Percentiles rank a stretch among this genome's conserved stretches.
These are phyloP conservation scores for Papilio polytes DNA, from an alignment of 1,140 invertebrate genomes.

Conservation along the genomic window DNA sequence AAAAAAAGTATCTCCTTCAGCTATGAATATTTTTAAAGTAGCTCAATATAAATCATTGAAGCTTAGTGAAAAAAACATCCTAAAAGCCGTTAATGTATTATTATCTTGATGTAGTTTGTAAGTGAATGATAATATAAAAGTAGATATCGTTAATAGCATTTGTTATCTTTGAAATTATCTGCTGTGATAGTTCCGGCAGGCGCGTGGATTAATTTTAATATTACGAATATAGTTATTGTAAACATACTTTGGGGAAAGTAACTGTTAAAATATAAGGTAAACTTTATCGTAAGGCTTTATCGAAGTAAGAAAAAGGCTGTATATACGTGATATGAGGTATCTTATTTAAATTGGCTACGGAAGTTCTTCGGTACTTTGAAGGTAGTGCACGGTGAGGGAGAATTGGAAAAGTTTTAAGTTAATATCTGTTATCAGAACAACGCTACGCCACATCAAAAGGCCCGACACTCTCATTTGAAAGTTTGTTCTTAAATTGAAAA, in stretches of 20 bases:
- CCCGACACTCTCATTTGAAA: not conserved
- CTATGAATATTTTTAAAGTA: not conserved
- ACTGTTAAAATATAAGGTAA: not conserved
- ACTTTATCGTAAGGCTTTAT: not conserved
- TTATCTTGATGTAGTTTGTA: conserved; percentile 3
- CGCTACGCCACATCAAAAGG: conserved; percentile 30
- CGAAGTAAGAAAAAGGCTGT: not conserved
- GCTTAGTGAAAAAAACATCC: not conserved
- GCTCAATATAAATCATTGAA: not conserved
- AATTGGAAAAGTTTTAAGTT: conserved; percentile 37
- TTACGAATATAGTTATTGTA: too few species aligned
- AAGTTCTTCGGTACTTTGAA: conserved; percentile 29
- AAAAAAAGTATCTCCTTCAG: too few species aligned
- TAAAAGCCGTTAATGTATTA: conserved; percentile 22
- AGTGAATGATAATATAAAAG: not conserved
- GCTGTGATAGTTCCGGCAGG: not conserved
- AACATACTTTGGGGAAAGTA: too few species aligned
- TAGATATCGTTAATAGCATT: conserved; percentile 2
- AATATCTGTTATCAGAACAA: conserved; percentile 35
- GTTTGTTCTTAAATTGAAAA: conserved; percentile 12
- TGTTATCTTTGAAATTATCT: not conserved
- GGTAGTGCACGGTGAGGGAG: conserved; percentile 29
- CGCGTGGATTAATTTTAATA: not conserved
- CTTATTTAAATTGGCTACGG: conserved; percentile 31
- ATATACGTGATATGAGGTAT: conserved; percentile 6